Conservation (phyloP, 1,140 invertebrate species). For the Ceratina japonica region DNA sequence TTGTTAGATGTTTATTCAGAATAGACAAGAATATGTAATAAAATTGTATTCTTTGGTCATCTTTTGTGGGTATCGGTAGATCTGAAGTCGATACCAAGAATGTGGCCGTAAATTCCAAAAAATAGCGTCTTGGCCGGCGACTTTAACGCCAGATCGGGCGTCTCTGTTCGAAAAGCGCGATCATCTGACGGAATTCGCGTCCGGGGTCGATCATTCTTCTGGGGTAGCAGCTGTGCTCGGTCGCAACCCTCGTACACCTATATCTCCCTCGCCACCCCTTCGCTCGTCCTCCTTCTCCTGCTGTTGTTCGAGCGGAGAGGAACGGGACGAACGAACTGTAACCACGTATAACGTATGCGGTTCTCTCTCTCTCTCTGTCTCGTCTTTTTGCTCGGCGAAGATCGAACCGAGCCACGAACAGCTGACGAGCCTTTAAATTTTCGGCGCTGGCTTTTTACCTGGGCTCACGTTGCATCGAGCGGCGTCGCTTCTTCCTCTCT, state of each 20-base stretch:
- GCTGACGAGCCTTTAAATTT: slow-evolving; percentile 49
- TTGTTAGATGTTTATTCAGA: no score
- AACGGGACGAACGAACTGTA: neutral
- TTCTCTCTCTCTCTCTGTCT: neutral
- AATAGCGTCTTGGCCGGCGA: neutral
- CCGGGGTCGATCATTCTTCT: slow-evolving; percentile 36
- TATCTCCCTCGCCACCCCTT: neutral
- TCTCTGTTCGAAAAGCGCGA: neutral
- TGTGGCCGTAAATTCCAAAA: neutral
- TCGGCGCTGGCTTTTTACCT: slow-evolving; percentile 44
- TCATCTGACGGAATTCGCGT: slow-evolving; percentile 36
- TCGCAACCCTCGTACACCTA: slow-evolving; percentile 5
- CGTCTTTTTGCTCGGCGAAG: neutral
- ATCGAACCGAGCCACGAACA: slow-evolving; percentile 3
- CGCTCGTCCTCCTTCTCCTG: neutral
- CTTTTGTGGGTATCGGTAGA: neutral
- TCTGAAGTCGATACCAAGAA: neutral
- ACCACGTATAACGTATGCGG: neutral
- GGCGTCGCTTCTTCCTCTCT: slow-evolving; percentile 8
- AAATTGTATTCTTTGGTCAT: no score
- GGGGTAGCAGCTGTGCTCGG: slow-evolving; percentile 35
- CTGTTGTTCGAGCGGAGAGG: neutral
- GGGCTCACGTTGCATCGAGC: slow-evolving; percentile 35
- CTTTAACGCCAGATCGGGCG: slow-evolving; percentile 13
- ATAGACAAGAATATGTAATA: no score